phyloP scores from a whole-genome alignment of 2,797 vertebrate genomes.

The Ciconia nigra region DNA sequence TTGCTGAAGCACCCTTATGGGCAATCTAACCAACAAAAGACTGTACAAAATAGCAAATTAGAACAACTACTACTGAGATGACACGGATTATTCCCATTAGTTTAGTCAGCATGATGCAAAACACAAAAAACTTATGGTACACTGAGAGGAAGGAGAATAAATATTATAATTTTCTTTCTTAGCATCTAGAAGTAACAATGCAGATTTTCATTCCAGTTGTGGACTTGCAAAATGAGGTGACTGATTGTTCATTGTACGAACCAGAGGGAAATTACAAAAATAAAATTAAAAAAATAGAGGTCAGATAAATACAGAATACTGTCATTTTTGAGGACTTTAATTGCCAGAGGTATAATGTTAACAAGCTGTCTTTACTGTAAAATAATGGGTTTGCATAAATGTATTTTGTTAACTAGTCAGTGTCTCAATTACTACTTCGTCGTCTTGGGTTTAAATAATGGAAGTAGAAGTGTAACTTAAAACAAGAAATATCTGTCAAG shows the following conservation, averaged over 20 bases:
- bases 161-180: not conserved
- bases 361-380: not conserved
- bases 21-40: not conserved
- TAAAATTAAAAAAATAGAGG: not conserved
- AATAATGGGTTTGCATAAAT: not conserved
- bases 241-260: not conserved
- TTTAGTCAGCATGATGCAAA: not conserved
- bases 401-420: not conserved
- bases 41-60: not conserved
- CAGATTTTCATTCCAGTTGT: not conserved
- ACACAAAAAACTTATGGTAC: not conserved
- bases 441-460: constrained; percentile 29
- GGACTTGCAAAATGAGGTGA: not conserved
- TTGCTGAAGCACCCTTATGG: not conserved
- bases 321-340: not conserved
- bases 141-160: not conserved
- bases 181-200: not conserved
- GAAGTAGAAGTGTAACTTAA: constrained; percentile 28
- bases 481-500: constrained; percentile 62
- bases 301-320: not conserved
- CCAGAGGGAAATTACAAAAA: not conserved
- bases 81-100: not conserved
- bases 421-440: not conserved
- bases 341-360: not conserved
- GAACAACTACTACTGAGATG: not conserved